Evolutionary conservation across 1,140 invertebrate genomes (phyloP).

Genomic region (Drosophila tani): DNA sequence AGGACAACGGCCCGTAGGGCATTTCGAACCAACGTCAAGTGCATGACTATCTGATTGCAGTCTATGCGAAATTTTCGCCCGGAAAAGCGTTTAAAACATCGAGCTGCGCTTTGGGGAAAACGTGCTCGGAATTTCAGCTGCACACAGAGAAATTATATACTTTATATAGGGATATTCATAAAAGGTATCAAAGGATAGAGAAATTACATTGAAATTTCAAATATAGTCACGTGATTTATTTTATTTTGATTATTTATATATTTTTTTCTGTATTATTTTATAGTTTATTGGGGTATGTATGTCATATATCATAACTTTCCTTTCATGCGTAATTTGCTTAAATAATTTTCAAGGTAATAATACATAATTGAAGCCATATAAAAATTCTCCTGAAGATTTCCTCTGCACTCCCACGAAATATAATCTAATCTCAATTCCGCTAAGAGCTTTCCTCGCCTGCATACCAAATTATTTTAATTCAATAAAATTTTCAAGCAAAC

Average conservation of each 20-base stretch:
- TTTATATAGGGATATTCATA: neutral
- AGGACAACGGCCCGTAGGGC: constrained; percentile 32
- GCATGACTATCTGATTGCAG: constrained; percentile 72
- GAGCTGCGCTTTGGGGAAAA: constrained; percentile 24
- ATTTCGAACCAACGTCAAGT: constrained; percentile 22
- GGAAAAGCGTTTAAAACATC: constrained; percentile 71
- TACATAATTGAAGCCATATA: neutral
- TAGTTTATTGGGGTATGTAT: neutral
- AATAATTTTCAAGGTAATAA: neutral
- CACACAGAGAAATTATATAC: neutral
- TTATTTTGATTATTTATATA: too few relatives aligned
- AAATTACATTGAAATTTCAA: too few relatives aligned
- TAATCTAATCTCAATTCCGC: neutral
- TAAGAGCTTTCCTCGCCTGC: constrained; percentile 35
- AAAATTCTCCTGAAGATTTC: neutral
- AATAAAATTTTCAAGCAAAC: constrained; percentile 65
- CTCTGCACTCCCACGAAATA: neutral
- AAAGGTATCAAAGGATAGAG: neutral
- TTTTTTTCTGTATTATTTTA: neutral
- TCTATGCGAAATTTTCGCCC: constrained; percentile 54
- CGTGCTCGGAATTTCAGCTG: constrained; percentile 63
- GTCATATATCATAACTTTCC: too few relatives aligned
- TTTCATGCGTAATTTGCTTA: neutral
- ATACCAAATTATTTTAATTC: constrained; percentile 77
- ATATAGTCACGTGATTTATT: too few relatives aligned